Evolutionary conservation across 2,113 vertebrate genomes (phyloP), one percentile per base, ranked within the genome.

Genomic region (Emberiza fucata): DNA sequence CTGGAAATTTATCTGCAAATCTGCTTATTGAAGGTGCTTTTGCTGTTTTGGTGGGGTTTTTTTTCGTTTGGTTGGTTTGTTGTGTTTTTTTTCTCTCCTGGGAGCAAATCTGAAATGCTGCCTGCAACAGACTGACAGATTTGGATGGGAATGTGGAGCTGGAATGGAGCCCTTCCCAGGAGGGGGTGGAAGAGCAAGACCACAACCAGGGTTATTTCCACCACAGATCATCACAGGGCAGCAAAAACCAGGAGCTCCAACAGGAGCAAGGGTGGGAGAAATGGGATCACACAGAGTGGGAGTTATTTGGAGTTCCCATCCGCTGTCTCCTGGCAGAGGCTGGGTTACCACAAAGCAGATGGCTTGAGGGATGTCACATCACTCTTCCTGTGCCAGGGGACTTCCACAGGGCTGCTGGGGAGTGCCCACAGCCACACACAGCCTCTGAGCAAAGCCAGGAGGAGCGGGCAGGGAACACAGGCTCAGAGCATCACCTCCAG

Each of bases 361-460:
- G 88, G 78, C 37, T 73, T 33, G n/a, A 76, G 81, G 87, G 51
- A 90, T 2, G 7, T 90, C 71, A 56, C 27, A 71, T 14, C 3
- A 1, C 35, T 78, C 33, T 23, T 22, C 82, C 75, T 50, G 37
- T 94, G 95, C 95, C 96, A 97, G 97, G 95, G 97, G 86, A 95
- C 93, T 97, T 97, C 97, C 95, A 93, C 21, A 54, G 81, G 3
- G 63, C 66, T 70, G 65, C 15, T 50, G 61, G 54, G 78, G 78
- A 77, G 72, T 95, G 54, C 54, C 86, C 21, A 8, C 3, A 11
- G 91, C 81, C 77, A 90, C 69, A 66, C 10, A 8, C 48, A 59
- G 79, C 28, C 44, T 40, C 59, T 4, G 14, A 61, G 82, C 57
- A 82, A 54, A 27, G 16, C 11, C 1, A 86, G 76, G 64, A 79